phyloP scores from a whole-genome alignment of 2,113 vertebrate genomes.

The Saccopteryx leptura region DNA sequence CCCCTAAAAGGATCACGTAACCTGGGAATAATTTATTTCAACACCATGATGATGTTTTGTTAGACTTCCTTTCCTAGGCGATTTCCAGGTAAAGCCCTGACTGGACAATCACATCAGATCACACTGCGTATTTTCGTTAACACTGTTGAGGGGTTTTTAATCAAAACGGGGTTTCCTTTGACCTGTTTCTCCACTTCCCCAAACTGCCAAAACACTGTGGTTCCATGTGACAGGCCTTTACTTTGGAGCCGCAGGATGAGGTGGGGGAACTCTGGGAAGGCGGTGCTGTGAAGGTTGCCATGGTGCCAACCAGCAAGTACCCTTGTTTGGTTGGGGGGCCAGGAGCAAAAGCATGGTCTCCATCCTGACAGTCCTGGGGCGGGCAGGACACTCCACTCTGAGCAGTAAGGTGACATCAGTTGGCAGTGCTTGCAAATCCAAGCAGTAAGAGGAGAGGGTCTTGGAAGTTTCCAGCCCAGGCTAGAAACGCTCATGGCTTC shows the following conservation, averaged over 20 bases:
- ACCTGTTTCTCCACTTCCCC: conserved; percentile 80
- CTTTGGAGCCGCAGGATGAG: not conserved
- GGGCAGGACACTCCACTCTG: not conserved
- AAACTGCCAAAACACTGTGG: conserved; percentile 19
- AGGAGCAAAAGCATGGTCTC: not conserved
- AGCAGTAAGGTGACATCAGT: not conserved
- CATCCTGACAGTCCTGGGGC: not conserved
- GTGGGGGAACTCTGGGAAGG: not conserved
- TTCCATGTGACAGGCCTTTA: not conserved
- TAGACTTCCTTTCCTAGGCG: conserved; percentile 70
- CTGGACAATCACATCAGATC: conserved; percentile 87
- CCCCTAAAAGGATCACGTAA: conserved; percentile 85
- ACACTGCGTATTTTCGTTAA: conserved; percentile 81
- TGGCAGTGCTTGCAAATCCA: conserved; percentile 9
- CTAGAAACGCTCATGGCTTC: not conserved
- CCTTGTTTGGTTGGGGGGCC: no score
- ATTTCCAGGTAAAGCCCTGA: conserved; percentile 81
- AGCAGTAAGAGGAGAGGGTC: conserved; percentile 36
- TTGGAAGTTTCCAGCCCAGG: not conserved
- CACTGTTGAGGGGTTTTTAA: conserved; percentile 84
- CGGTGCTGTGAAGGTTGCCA: not conserved
- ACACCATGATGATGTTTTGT: conserved; percentile 66
- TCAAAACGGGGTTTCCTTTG: conserved; percentile 80
- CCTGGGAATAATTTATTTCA: conserved; percentile 82
- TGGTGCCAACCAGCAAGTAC: not conserved